These are phyloP conservation scores for Drosophila engyochracea DNA, from an alignment of 2,888 invertebrate genomes.

Conservation along the genomic window DNA sequence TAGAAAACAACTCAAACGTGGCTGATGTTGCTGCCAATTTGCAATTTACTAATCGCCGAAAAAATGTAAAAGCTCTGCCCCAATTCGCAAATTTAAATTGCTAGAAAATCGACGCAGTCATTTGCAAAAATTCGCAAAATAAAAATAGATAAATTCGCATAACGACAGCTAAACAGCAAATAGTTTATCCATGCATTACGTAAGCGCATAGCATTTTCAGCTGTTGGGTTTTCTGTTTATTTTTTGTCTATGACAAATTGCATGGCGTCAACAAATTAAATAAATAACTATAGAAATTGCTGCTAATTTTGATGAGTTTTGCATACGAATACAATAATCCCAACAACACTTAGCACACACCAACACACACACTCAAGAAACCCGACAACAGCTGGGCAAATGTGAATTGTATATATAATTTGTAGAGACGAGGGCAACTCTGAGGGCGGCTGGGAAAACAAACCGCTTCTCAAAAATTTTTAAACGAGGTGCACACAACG, in stretches of 20 bases:
- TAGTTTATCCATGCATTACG: constrained; percentile 58
- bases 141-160: constrained; percentile 36
- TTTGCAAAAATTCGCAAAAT: constrained; percentile 58
- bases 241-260: constrained; percentile 56
- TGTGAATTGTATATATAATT: constrained; percentile 34
- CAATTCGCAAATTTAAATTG: constrained; percentile 46
- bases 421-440: neutral
- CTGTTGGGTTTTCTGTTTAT: constrained; percentile 9
- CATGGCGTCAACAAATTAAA: constrained; percentile 75
- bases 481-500: constrained; percentile 70
- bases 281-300: constrained; percentile 63
- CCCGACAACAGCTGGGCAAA: constrained; percentile 68
- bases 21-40: constrained; percentile 49
- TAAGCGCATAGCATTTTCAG: constrained; percentile 47
- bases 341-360: constrained; percentile 13
- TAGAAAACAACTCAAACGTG: constrained; percentile 66
- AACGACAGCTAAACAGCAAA: constrained; percentile 43
- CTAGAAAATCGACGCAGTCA: constrained; percentile 53
- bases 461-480: constrained; percentile 43
- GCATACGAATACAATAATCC: constrained; percentile 31
- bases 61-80: constrained; percentile 40
- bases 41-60: constrained; percentile 34
- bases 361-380: constrained; percentile 32
- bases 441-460: constrained; percentile 6
- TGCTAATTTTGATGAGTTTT: constrained; percentile 56